Percentiles rank a stretch among this genome's conserved stretches.
Evolutionary conservation across 2,888 invertebrate species (phyloP).

Genomic region (Fragum fragum): DNA sequence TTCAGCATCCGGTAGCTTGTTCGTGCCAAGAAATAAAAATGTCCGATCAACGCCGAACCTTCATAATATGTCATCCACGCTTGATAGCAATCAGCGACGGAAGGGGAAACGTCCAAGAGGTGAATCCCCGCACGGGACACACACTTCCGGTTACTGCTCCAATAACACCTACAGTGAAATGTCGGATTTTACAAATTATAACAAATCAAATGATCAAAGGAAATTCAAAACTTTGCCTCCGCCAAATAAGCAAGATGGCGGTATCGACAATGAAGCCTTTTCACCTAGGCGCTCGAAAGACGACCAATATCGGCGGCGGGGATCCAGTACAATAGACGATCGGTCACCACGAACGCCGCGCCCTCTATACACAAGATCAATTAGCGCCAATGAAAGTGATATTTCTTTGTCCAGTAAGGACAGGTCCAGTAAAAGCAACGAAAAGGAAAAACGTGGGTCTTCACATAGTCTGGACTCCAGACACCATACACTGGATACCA

Average conservation of each 20-base stretch:
- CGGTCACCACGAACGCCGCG: constrained; percentile 34
- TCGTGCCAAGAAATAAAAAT: constrained; percentile 43
- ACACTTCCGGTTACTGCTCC: constrained; percentile 69
- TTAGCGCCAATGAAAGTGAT: constrained; percentile 65
- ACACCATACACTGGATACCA: constrained; percentile 28
- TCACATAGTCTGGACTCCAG: constrained; percentile 47
- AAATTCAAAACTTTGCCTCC: constrained; percentile 19
- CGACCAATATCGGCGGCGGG: neutral
- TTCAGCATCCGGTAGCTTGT: constrained; percentile 50
- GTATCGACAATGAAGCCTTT: neutral
- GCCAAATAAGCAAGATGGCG: constrained; percentile 1
- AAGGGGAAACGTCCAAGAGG: constrained; percentile 53
- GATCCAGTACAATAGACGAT: constrained; percentile 18
- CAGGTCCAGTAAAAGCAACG: constrained; percentile 33
- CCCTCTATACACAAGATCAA: constrained; percentile 22
- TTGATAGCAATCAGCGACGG: constrained; percentile 53
- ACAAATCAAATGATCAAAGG: constrained; percentile 12
- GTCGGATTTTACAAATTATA: constrained; percentile 61
- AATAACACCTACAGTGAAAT: constrained; percentile 73
- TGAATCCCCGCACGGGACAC: constrained; percentile 42
- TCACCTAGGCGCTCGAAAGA: neutral
- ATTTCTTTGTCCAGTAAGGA: constrained; percentile 46
- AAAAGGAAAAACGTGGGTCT: constrained; percentile 42
- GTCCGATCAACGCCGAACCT: constrained; percentile 42
- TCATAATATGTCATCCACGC: constrained; percentile 27